phyloP scores from a whole-genome alignment of 2,113 vertebrate genomes.

The Istiophorus platypterus region DNA sequence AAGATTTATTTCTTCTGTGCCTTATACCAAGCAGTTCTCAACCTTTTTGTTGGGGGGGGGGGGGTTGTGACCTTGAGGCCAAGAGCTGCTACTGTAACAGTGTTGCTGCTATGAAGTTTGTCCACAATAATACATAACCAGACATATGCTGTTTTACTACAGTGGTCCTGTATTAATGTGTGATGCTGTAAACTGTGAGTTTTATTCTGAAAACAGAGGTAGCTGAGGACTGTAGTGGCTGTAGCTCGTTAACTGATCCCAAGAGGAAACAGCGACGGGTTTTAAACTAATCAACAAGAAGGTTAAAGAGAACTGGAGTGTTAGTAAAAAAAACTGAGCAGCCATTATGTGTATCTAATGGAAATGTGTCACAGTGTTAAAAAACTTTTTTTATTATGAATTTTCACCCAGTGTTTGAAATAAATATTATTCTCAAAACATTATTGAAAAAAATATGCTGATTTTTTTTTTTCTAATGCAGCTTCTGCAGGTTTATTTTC shows the following conservation, averaged over 20 bases:
- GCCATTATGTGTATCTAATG: background rate
- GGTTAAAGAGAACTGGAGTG: too few relatives aligned
- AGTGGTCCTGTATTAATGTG: background rate
- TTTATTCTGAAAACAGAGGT: too few relatives aligned
- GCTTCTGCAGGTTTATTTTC: too few relatives aligned
- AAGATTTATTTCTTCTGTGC: slow-evolving; percentile 12
- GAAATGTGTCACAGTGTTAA: background rate
- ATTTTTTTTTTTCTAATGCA: background rate
- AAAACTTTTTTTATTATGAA: slow-evolving; percentile 27
- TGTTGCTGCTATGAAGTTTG: slow-evolving; percentile 15
- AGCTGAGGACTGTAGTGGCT: too few relatives aligned
- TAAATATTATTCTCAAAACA: slow-evolving; percentile 10
- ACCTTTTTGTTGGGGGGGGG: too few relatives aligned
- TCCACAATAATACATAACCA: background rate
- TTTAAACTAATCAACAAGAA: too few relatives aligned
- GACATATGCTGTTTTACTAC: background rate
- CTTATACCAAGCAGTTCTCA: slow-evolving; percentile 13
- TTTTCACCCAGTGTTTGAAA: slow-evolving; percentile 49
- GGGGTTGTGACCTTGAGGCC: background rate
- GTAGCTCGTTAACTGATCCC: too few relatives aligned
- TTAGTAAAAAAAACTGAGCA: background rate
- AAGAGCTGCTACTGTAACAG: background rate
- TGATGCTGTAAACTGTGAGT: background rate
- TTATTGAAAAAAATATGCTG: background rate
- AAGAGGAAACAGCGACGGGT: too few relatives aligned